Percentiles rank a stretch among this genome's conserved stretches.
Conservation (phyloP, 2,888 invertebrate genomes). For the Drosophila setosimentum region DNA sequence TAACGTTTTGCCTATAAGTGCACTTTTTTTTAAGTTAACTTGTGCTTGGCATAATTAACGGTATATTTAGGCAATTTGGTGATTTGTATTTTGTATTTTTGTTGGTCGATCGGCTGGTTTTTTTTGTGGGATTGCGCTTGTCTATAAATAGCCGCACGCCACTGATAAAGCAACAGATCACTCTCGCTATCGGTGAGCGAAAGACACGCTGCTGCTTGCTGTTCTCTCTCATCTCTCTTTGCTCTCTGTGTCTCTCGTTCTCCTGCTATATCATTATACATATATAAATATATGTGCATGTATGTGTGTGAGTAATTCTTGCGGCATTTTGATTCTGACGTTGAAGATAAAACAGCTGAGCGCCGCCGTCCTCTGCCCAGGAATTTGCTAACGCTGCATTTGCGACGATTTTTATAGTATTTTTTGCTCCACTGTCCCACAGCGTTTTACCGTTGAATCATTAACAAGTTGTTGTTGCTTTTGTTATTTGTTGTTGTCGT, state of each 20-base stretch:
- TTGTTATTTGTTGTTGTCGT: slow-evolving; percentile 27
- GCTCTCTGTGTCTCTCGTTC: slow-evolving; percentile 16
- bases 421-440: slow-evolving; percentile 39
- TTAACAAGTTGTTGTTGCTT: slow-evolving; percentile 61
- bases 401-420: slow-evolving; percentile 26
- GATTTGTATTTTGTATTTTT: slow-evolving; percentile 43
- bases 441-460: slow-evolving; percentile 55
- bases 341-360: slow-evolving; percentile 50
- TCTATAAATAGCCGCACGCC: slow-evolving; percentile 56
- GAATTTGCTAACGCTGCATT: slow-evolving; percentile 46
- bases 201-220: slow-evolving; percentile 1
- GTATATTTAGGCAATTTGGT: slow-evolving; percentile 47
- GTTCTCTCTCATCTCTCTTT: slow-evolving; percentile 7
- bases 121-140: slow-evolving; percentile 35
- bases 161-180: slow-evolving; percentile 72
- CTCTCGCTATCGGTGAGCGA: slow-evolving; percentile 66
- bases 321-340: slow-evolving; percentile 53
- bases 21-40: slow-evolving; percentile 13
- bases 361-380: slow-evolving; percentile 35
- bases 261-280: slow-evolving; percentile 10
- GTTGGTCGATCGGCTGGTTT: slow-evolving; percentile 20
- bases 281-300: slow-evolving; percentile 4
- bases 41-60: slow-evolving; percentile 37
- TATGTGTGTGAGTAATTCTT: slow-evolving; percentile 46
- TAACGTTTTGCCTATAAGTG: slow-evolving; percentile 24